Evolutionary conservation across 2,888 invertebrate species (phyloP).

Genomic region (Cosmorhoe ocellata): DNA sequence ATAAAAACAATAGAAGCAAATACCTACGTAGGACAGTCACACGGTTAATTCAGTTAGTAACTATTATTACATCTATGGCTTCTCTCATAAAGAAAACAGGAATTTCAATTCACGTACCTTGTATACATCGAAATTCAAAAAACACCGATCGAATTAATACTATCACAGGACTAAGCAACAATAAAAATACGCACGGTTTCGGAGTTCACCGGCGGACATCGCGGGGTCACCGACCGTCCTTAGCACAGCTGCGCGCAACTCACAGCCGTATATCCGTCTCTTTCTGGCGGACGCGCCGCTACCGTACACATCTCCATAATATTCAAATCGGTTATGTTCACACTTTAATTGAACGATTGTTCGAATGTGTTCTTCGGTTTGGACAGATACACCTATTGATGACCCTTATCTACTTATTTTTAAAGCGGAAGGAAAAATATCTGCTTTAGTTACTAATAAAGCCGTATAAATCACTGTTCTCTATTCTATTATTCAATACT

Average conservation of each 20-base stretch:
- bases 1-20: too few relatives aligned
- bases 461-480: background rate
- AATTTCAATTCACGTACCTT: constrained; percentile 17
- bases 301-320: constrained; percentile 41
- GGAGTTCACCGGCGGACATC: constrained; percentile 79
- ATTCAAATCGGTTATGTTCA: constrained; percentile 46
- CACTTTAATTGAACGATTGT: constrained; percentile 29
- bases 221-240: constrained; percentile 81
- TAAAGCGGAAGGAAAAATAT: constrained; percentile 5
- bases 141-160: constrained; percentile 32
- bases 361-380: constrained; percentile 5
- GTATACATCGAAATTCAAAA: constrained; percentile 13
- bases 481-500: too few relatives aligned
- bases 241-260: constrained; percentile 71
- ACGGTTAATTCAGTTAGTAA: too few relatives aligned
- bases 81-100: background rate
- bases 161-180: constrained; percentile 43
- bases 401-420: constrained; percentile 6
- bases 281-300: constrained; percentile 55
- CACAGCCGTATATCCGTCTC: constrained; percentile 60
- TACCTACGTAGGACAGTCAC: too few relatives aligned
- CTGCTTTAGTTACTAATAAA: background rate
- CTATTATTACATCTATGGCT: too few relatives aligned
- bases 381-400: constrained; percentile 1
- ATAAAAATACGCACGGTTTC: constrained; percentile 70